phyloP scores from a whole-genome alignment of 2,797 vertebrate genomes.

The Myotis findleyi region DNA sequence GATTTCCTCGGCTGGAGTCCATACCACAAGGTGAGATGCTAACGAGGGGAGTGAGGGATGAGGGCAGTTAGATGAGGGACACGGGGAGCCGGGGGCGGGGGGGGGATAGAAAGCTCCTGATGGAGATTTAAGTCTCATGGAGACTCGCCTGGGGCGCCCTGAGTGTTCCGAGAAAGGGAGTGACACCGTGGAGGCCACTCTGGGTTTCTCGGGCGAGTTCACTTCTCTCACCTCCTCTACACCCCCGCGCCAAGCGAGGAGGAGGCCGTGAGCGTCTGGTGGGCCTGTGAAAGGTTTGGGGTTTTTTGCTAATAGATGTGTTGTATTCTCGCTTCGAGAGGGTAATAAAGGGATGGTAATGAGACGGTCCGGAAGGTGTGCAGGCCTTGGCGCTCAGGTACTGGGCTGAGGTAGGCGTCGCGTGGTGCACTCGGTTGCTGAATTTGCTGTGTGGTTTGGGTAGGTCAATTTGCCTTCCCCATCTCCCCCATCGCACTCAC shows the following conservation, averaged over 20 bases:
- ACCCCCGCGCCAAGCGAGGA: neutral
- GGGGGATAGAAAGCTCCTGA: constrained; percentile 5
- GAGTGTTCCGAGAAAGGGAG: constrained; percentile 65
- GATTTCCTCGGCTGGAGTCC: neutral
- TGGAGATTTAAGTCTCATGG: constrained; percentile 24
- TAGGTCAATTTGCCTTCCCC: constrained; percentile 58
- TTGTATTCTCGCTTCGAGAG: constrained; percentile 48
- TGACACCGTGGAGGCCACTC: neutral
- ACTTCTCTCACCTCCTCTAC: neutral
- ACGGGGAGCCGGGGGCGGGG: neutral
- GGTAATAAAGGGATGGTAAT: constrained; percentile 71
- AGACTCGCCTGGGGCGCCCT: neutral
- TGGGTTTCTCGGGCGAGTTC: neutral
- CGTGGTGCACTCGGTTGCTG: neutral
- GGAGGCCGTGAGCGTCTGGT: constrained; percentile 56
- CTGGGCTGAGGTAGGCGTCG: neutral
- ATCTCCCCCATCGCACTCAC: constrained; percentile 29
- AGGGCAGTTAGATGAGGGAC: neutral
- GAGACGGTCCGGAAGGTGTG: constrained; percentile 56
- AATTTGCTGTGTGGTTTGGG: constrained; percentile 70
- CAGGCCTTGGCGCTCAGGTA: constrained; percentile 37
- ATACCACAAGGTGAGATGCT: constrained; percentile 15
- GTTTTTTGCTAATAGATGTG: constrained; percentile 54
- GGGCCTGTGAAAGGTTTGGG: constrained; percentile 62
- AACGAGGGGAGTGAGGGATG: neutral